Evolutionary conservation across 1,140 invertebrate genomes (phyloP).

Genomic region (Lasaia peninsularis): DNA sequence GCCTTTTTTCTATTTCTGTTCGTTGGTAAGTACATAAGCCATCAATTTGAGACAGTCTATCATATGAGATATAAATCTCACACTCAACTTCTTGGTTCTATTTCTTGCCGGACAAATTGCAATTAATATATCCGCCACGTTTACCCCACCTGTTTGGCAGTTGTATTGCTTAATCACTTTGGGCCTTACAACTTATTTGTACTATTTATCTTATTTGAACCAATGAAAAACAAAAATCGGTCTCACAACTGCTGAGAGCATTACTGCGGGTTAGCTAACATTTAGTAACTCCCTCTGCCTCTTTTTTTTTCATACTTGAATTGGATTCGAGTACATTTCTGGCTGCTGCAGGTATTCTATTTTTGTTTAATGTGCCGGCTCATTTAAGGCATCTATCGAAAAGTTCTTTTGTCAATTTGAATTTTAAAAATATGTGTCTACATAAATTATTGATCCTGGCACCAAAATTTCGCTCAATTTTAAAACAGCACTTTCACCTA

Average conservation of each 20-base stretch:
- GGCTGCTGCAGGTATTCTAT: constrained; percentile 19
- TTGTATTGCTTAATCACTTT: constrained; percentile 27
- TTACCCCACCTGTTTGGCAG: constrained; percentile 26
- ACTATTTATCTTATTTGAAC: not conserved
- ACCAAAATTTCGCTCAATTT: constrained; percentile 17
- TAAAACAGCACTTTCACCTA: constrained; percentile 25
- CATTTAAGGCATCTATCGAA: constrained; percentile 3
- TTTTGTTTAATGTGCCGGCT: constrained; percentile 26
- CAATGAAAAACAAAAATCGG: not conserved
- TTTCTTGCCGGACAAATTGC: constrained; percentile 23
- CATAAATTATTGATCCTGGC: constrained; percentile 25
- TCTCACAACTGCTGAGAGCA: constrained; percentile 15
- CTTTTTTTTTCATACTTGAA: constrained; percentile 6
- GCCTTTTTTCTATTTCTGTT: too few relatives aligned
- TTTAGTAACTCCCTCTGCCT: constrained; percentile 18
- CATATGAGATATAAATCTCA: constrained; percentile 19
- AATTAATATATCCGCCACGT: constrained; percentile 24
- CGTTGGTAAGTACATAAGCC: constrained; percentile 15
- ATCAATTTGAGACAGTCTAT: constrained; percentile 15
- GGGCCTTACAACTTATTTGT: constrained; percentile 17
- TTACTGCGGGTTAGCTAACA: constrained; percentile 9
- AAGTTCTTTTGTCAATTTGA: constrained; percentile 22
- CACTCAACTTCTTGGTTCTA: constrained; percentile 22
- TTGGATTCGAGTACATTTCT: constrained; percentile 12
- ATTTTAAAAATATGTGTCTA: constrained; percentile 27